These are phyloP conservation scores for Laothoe populi DNA, from an alignment of 2,888 invertebrate species.

Conservation along the genomic window DNA sequence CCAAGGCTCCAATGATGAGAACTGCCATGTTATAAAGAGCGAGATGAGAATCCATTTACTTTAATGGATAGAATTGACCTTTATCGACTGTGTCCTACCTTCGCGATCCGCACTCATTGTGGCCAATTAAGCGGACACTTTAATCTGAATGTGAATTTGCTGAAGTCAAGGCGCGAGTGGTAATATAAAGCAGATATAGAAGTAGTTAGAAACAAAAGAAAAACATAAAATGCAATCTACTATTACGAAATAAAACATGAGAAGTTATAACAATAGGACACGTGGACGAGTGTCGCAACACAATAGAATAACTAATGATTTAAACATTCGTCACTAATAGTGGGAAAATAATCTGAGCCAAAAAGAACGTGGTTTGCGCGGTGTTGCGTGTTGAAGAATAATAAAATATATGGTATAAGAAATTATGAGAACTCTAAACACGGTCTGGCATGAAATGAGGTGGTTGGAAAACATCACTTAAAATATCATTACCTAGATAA, in stretches of 20 bases:
- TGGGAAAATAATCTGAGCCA: conserved; percentile 61
- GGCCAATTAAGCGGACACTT: conserved; percentile 8
- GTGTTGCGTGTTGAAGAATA: conserved; percentile 7
- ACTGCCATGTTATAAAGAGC: conserved; percentile 13
- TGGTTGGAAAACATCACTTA: conserved; percentile 33
- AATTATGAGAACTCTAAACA: conserved; percentile 22
- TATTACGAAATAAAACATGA: conserved; percentile 47
- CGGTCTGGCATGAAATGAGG: conserved; percentile 28
- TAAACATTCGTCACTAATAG: conserved; percentile 35
- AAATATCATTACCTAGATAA: conserved; percentile 30
- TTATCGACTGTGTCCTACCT: conserved; percentile 49
- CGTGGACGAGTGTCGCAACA: conserved; percentile 55
- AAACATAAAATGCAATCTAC: conserved; percentile 42
- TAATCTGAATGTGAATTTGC: conserved; percentile 35
- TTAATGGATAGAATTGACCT: conserved; percentile 52
- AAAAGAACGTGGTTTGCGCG: conserved; percentile 44
- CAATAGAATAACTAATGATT: conserved; percentile 57
- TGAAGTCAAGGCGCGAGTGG: conserved; percentile 35
- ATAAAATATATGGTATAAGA: conserved; percentile 16
- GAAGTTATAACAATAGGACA: conserved; percentile 61
- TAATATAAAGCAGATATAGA: conserved; percentile 38
- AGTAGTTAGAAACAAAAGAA: conserved; percentile 39
- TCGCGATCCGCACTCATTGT: conserved; percentile 46
- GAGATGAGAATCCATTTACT: conserved; percentile 54
- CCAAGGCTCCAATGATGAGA: too few relatives aligned